Evolutionary conservation across 2,888 invertebrate genomes (phyloP).

Genomic region (Marronus borbonicus): DNA sequence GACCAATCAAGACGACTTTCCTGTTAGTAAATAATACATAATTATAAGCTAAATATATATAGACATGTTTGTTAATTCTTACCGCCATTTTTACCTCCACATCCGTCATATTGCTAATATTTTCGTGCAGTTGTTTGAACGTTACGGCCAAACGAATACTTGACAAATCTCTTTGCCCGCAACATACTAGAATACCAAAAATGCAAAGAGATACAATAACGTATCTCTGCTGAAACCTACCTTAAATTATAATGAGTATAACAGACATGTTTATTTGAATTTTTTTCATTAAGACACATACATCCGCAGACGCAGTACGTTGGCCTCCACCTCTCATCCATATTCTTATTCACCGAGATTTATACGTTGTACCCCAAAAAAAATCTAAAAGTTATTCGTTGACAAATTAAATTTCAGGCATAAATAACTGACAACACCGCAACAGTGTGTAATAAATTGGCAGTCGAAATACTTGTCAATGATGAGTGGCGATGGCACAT

Average conservation of each 20-base stretch:
- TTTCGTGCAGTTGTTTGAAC: not conserved
- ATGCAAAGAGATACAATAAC: not conserved
- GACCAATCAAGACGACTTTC: constrained; percentile 3
- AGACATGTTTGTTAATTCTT: not conserved
- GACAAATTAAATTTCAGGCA: not conserved
- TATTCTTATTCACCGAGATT: not conserved
- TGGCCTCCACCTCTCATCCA: constrained; percentile 12
- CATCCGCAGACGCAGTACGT: constrained; percentile 18
- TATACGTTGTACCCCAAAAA: too few relatives aligned
- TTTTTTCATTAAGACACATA: not conserved
- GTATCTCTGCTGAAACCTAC: constrained; percentile 9
- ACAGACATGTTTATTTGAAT: not conserved
- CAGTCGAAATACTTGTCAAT: too few relatives aligned
- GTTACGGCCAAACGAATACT: not conserved
- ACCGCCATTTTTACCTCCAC: not conserved
- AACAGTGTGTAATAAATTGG: too few relatives aligned
- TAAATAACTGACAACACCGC: not conserved
- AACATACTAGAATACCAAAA: constrained; percentile 8
- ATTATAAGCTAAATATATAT: not conserved
- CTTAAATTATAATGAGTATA: not conserved
- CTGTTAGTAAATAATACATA: not conserved
- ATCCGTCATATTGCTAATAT: not conserved
- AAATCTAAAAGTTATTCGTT: not conserved
- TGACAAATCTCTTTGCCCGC: constrained; percentile 1
- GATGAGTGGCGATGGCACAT: too few relatives aligned